A percentile compares a stretch with the other conserved stretches of the same genome.
These are phyloP conservation scores for Prionace glauca DNA, from an alignment of 2,797 vertebrate species.

Conservation along the genomic window DNA sequence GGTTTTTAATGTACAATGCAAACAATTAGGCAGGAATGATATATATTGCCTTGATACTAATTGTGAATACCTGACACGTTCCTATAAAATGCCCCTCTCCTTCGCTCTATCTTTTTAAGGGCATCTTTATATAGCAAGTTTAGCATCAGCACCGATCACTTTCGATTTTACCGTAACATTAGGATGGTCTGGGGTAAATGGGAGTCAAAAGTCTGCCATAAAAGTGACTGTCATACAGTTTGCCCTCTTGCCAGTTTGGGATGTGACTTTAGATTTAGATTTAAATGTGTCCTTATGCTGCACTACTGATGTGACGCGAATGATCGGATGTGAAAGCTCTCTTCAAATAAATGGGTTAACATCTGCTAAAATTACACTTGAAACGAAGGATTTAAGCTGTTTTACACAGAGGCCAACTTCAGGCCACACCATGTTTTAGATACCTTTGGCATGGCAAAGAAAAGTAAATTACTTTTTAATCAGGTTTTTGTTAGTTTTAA, in stretches of 20 bases:
- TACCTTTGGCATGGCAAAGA: neutral
- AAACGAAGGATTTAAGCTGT: neutral
- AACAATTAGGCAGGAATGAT: neutral
- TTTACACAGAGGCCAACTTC: neutral
- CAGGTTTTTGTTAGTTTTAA: too few relatives aligned
- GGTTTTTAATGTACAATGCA: neutral
- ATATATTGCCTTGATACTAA: neutral
- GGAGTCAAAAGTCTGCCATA: neutral
- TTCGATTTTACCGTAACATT: neutral
- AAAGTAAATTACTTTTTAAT: too few relatives aligned
- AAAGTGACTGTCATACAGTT: neutral
- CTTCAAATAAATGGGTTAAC: neutral
- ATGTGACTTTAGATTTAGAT: neutral
- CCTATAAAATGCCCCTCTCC: neutral
- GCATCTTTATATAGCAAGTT: neutral
- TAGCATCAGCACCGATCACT: neutral
- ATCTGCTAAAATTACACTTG: neutral
- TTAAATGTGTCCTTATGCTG: neutral
- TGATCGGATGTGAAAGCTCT: neutral
- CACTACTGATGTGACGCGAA: neutral
- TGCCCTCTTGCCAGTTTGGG: neutral
- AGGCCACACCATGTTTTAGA: neutral
- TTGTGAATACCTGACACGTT: neutral
- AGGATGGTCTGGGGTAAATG: too few relatives aligned
- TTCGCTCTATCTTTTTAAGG: neutral